Conservation (phyloP, 2,113 vertebrate genomes). For the Pelecanus crispus region DNA sequence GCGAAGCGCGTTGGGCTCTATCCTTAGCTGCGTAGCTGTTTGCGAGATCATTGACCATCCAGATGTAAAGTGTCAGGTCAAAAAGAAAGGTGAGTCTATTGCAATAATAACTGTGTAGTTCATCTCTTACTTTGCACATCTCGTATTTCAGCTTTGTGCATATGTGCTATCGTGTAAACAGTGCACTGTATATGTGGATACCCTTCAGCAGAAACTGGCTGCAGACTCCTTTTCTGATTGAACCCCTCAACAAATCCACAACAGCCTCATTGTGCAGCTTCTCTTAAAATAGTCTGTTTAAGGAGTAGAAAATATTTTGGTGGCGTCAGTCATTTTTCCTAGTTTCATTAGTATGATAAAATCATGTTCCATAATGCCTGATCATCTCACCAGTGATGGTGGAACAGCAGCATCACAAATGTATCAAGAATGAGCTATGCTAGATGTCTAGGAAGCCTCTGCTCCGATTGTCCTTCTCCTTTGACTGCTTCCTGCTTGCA, state of each 20-base stretch:
- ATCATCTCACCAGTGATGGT: background rate
- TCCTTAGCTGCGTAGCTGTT: slow-evolving; percentile 93
- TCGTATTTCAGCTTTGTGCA: background rate
- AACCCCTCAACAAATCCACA: background rate
- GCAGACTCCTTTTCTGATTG: background rate
- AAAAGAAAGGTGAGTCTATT: slow-evolving; percentile 86
- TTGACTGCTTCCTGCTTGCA: background rate
- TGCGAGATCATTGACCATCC: slow-evolving; percentile 98
- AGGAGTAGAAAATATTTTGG: background rate
- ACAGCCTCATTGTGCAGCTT: background rate
- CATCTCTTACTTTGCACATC: background rate
- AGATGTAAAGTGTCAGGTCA: slow-evolving; percentile 94
- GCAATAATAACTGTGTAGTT: background rate
- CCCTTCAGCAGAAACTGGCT: background rate
- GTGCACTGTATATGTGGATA: fast-evolving
- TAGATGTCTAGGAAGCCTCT: background rate
- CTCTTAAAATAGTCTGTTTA: background rate
- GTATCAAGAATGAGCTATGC: background rate
- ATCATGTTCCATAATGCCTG: background rate
- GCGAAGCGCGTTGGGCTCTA: slow-evolving; percentile 81
- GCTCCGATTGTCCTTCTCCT: background rate
- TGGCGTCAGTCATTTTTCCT: background rate
- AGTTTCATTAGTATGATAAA: background rate
- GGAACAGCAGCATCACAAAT: background rate
- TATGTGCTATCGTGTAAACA: fast-evolving